Conservation (phyloP, 2,113 vertebrate species). For the Myiopsitta monachus region DNA sequence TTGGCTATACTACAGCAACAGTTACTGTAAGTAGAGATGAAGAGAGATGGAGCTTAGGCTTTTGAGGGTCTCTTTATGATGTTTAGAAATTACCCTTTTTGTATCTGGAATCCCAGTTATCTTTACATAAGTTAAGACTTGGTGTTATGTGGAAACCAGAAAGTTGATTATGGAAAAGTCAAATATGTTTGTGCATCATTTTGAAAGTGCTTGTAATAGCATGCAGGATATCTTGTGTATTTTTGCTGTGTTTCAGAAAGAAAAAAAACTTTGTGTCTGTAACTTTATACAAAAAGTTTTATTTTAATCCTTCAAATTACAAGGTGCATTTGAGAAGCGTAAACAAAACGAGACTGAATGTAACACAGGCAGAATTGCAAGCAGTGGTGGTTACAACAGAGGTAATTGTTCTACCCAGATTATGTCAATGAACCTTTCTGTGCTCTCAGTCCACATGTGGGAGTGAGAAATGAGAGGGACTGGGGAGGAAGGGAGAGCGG, state of each 20-base stretch:
- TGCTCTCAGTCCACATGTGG: neutral
- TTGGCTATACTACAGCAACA: neutral
- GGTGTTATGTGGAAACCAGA: neutral
- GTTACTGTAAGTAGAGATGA: neutral
- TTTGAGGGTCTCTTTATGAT: neutral
- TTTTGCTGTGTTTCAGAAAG: neutral
- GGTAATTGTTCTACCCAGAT: slow-evolving; percentile 8
- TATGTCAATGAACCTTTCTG: slow-evolving; percentile 33
- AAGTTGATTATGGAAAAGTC: neutral
- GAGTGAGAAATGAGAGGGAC: neutral
- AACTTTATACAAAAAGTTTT: slow-evolving; percentile 8
- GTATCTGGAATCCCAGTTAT: neutral
- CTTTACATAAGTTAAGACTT: neutral
- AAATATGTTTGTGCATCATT: neutral
- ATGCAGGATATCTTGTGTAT: neutral
- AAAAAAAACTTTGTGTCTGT: neutral
- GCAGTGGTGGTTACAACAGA: neutral
- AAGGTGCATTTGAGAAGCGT: slow-evolving; percentile 36
- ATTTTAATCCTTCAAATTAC: slow-evolving; percentile 68
- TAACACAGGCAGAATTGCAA: neutral
- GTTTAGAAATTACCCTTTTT: neutral
- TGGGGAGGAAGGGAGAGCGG: neutral
- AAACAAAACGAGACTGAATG: slow-evolving; percentile 1
- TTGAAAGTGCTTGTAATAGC: neutral
- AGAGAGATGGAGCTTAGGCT: neutral